A percentile compares a stretch with the other conserved stretches of the same genome.
These are phyloP conservation scores for Plecturocebus donacophilus DNA, from an alignment of 2,113 vertebrate genomes.

Conservation along the genomic window DNA sequence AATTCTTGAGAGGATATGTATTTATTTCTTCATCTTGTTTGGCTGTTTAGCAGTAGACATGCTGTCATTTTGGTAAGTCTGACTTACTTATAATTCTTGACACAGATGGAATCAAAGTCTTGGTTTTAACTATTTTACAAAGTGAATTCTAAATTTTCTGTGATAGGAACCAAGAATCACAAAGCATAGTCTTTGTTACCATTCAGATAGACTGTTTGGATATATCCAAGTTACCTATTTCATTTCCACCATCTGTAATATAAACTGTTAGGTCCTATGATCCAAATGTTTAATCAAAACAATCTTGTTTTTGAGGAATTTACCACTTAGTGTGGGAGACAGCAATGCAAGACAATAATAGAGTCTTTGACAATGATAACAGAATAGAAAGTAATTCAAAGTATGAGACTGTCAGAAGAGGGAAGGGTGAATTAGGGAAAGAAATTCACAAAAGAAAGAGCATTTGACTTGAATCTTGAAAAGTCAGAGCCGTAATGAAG, in stretches of 20 bases:
- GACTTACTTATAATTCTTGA: not conserved
- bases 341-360: not conserved
- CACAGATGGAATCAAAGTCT: not conserved
- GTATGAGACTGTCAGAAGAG: not conserved
- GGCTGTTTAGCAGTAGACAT: not conserved
- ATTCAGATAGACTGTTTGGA: not conserved
- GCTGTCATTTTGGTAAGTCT: not conserved
- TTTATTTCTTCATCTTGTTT: not conserved
- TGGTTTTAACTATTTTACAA: not conserved
- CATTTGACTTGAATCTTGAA: not conserved
- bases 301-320: not conserved
- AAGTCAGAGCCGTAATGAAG: not conserved
- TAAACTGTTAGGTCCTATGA: not conserved
- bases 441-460: not conserved
- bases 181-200: not conserved
- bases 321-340: not conserved
- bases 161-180: not conserved
- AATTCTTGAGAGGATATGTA: not conserved
- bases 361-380: not conserved
- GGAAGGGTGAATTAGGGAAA: not conserved
- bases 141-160: not conserved
- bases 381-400: not conserved
- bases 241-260: not conserved
- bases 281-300: not conserved
- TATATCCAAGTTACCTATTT: not conserved